Evolutionary conservation across 1,140 invertebrate genomes (phyloP).

Genomic region (Ruditapes philippinarum): DNA sequence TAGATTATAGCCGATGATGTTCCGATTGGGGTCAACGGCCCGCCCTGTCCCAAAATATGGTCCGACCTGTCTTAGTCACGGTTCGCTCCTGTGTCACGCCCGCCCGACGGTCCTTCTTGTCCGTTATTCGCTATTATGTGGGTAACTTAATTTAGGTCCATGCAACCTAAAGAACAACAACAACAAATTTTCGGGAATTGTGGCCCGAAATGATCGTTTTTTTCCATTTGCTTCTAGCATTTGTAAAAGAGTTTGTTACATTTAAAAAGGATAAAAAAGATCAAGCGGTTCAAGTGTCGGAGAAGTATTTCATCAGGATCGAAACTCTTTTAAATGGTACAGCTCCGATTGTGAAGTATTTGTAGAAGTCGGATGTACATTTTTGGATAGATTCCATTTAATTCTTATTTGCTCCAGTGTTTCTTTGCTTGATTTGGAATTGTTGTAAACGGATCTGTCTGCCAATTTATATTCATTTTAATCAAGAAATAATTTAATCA

Average conservation of each 20-base stretch:
- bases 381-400: not conserved
- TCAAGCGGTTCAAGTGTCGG: constrained; percentile 28
- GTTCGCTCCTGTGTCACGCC: too few relatives aligned
- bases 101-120: too few relatives aligned
- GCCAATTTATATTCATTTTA: not conserved
- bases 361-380: not conserved
- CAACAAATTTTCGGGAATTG: too few relatives aligned
- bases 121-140: too few relatives aligned
- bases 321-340: constrained; percentile 12
- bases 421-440: too few relatives aligned
- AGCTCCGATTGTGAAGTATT: not conserved
- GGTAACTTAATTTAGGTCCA: too few relatives aligned
- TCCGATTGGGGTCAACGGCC: too few relatives aligned
- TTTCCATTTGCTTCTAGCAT: constrained; percentile 20
- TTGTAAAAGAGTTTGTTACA: not conserved
- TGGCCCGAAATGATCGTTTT: constrained; percentile 49
- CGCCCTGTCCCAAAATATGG: too few relatives aligned
- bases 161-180: too few relatives aligned
- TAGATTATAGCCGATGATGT: too few relatives aligned
- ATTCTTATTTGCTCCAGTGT: not conserved
- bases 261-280: not conserved
- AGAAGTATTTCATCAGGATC: not conserved
- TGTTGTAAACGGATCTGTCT: not conserved
- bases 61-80: too few relatives aligned
- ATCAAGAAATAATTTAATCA: not conserved